Percentiles rank a stretch among this genome's conserved stretches.
Evolutionary conservation across 2,888 invertebrate species (phyloP).

Genomic region (Idaea straminata): DNA sequence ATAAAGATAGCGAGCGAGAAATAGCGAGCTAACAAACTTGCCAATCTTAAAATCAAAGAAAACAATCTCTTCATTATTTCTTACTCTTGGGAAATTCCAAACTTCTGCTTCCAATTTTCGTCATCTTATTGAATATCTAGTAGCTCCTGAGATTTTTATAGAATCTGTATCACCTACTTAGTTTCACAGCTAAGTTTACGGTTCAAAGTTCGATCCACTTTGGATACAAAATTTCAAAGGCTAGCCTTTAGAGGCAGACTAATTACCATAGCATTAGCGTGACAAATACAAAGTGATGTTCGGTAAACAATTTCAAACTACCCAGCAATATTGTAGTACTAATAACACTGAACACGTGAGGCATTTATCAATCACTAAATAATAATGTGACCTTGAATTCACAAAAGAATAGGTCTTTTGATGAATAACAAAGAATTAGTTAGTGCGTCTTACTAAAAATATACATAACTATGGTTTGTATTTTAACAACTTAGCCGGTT

Average conservation of each 20-base stretch:
- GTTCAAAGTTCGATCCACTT: not conserved
- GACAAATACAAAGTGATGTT: not conserved
- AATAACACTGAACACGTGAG: not conserved
- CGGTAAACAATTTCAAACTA: not conserved
- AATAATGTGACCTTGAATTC: constrained; percentile 24
- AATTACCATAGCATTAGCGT: not conserved
- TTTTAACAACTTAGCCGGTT: not conserved
- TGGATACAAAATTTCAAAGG: not conserved
- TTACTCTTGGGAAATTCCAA: too few relatives aligned
- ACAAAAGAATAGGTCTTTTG: not conserved
- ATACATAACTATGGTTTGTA: too few relatives aligned
- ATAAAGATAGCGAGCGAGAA: too few relatives aligned
- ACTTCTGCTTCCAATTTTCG: too few relatives aligned
- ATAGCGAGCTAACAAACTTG: too few relatives aligned
- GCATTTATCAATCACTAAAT: not conserved
- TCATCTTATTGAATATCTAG: too few relatives aligned
- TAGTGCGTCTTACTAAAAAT: not conserved
- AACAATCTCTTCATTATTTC: too few relatives aligned
- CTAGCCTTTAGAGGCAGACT: not conserved
- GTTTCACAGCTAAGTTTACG: too few relatives aligned
- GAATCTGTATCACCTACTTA: too few relatives aligned
- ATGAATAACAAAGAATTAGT: not conserved
- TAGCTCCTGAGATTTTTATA: too few relatives aligned
- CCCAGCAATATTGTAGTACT: not conserved
- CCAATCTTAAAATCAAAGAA: too few relatives aligned